Base-by-base conservation (phyloP, 2,113 vertebrate species). In the Gymnobelideus leadbeateri region DNA sequence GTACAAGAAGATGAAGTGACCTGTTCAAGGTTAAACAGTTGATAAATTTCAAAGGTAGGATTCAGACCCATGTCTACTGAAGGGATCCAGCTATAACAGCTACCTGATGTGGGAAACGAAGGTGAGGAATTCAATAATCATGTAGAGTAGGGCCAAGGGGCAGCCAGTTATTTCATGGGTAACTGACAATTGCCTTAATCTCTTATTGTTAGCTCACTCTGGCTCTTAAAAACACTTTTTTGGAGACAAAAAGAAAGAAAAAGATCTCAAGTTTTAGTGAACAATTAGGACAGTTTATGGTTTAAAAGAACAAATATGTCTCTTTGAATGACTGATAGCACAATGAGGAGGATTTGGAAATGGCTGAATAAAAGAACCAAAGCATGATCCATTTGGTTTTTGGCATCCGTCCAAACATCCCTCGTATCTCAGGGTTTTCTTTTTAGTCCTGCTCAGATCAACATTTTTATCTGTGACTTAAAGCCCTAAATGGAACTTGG, bases 251-350 rank as follows among this genome's bases (percentile, higher is more conserved):
- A 54, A 89, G 51, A 89, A 54, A 95, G 94, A 51, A 92, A 51
- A 51, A 0, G 14, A 92, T 91, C 46, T 51, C 9, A 25, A 95
- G 90, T 31, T 55, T 90, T 94, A 50, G 37, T 25, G 50, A 90
- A 37, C 50, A 31, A 77, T 94, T 95, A 94, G 51, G 31, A 84
- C 89, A 91, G 89, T 31, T 24, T 9, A 51, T 93, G 89, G 28
- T 95, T 51, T 93, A 51, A 89, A 89, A 94, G 53, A 93, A 94
- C 10, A 25, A 89, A 92, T 68, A 55, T 21, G n/a, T 49, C 57
- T 92, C 91, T 92, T 57, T 37, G 53, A 92, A 55, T 55, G 54
- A 1, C 25, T 55, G 54, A 24, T 54, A 54, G 26, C 25, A 55
- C 54, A 55, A 55, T 55, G 54, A 55, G 25, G 54, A 55, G 54